phyloP scores from a whole-genome alignment of 2,888 invertebrate species.

The Therioaphis trifolii region DNA sequence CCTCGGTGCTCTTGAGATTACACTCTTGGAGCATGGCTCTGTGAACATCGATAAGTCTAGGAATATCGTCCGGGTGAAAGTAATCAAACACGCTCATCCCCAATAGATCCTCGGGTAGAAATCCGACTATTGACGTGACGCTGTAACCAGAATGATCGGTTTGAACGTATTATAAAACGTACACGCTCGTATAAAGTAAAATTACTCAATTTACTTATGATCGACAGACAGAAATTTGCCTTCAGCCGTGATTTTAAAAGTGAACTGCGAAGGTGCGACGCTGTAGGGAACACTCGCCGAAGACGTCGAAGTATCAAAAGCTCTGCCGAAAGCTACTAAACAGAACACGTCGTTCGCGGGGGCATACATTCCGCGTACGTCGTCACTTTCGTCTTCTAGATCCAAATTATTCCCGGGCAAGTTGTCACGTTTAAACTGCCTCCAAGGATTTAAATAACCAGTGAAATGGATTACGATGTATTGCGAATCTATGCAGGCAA shows the following conservation, averaged over 20 bases:
- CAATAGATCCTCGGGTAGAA: constrained; percentile 90
- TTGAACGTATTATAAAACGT: constrained; percentile 51
- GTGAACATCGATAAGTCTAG: constrained; percentile 83
- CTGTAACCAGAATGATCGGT: constrained; percentile 74
- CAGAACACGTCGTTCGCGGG: constrained; percentile 81
- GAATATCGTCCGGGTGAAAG: constrained; percentile 84
- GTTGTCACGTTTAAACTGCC: constrained; percentile 76
- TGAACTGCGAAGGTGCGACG: constrained; percentile 79
- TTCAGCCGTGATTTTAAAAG: constrained; percentile 86
- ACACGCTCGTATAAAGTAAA: constrained; percentile 12
- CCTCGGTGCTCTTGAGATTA: constrained; percentile 75
- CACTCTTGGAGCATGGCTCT: constrained; percentile 79
- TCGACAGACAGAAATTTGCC: constrained; percentile 94
- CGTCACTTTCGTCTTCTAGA: constrained; percentile 76
- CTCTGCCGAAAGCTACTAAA: constrained; percentile 86
- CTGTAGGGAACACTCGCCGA: constrained; percentile 69
- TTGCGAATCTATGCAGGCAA: constrained; percentile 81
- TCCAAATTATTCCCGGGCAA: constrained; percentile 70
- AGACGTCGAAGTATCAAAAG: constrained; percentile 70
- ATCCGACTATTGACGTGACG: constrained; percentile 88
- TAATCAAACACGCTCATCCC: constrained; percentile 95
- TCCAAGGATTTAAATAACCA: constrained; percentile 93
- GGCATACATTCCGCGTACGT: constrained; percentile 71
- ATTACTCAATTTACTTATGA: constrained; percentile 76
- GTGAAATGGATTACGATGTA: constrained; percentile 92